Evolutionary conservation across 2,797 vertebrate species (phyloP).

Genomic region (Gambusia yucatana): DNA sequence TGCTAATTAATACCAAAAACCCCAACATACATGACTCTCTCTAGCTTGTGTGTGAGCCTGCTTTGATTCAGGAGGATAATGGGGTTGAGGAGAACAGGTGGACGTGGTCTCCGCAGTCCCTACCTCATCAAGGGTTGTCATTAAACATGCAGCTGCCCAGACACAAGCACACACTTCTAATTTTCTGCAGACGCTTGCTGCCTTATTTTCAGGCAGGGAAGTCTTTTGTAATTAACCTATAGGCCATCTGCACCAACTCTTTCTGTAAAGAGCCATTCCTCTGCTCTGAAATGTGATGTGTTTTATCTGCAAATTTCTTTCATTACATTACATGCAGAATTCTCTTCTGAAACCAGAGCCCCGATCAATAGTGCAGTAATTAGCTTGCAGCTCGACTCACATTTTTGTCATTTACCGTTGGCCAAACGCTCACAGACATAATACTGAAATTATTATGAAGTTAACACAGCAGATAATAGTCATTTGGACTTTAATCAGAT

Average conservation of each 20-base stretch:
- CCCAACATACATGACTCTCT: slow-evolving; percentile 11
- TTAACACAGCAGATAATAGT: neutral
- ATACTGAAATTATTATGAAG: neutral
- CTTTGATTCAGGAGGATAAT: slow-evolving; percentile 21
- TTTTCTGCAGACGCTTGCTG: slow-evolving; percentile 53
- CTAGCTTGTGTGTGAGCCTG: slow-evolving; percentile 5
- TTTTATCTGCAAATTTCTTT: slow-evolving; percentile 47
- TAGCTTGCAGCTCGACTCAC: slow-evolving; percentile 53
- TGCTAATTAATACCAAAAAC: slow-evolving; percentile 41
- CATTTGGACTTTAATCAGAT: neutral
- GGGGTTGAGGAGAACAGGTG: slow-evolving; percentile 58
- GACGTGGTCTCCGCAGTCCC: slow-evolving; percentile 57
- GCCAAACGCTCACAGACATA: neutral
- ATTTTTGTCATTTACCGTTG: slow-evolving; percentile 30
- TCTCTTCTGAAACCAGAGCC: slow-evolving; percentile 40
- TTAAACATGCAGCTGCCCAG: slow-evolving; percentile 72
- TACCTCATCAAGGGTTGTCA: slow-evolving; percentile 70
- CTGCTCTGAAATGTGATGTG: slow-evolving; percentile 23
- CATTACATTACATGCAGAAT: slow-evolving; percentile 39
- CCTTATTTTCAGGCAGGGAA: slow-evolving; percentile 50
- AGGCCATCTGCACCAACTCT: slow-evolving; percentile 42
- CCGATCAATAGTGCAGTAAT: slow-evolving; percentile 65
- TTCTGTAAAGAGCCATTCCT: slow-evolving; percentile 15
- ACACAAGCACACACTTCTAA: slow-evolving; percentile 54
- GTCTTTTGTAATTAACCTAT: slow-evolving; percentile 73